Conservation (phyloP, 1,140 invertebrate genomes). For the Drosophila orosa region DNA sequence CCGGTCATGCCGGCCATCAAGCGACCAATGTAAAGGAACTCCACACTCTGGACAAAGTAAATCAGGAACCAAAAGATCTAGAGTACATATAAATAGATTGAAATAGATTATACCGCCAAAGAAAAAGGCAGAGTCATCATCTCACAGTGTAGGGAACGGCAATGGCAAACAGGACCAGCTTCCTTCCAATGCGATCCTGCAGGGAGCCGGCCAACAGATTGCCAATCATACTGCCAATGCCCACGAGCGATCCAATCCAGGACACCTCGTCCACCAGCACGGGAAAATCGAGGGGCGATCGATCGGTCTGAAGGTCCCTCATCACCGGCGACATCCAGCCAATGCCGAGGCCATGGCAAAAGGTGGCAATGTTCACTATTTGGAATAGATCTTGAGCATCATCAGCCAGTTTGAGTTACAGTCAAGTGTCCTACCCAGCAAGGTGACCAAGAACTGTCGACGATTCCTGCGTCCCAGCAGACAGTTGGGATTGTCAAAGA, state of each 20-base stretch:
- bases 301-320: conserved; percentile 71
- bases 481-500: conserved; percentile 54
- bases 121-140: neutral
- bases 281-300: conserved; percentile 66
- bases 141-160: conserved; percentile 57
- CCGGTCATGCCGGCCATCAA: conserved; percentile 82
- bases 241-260: conserved; percentile 73
- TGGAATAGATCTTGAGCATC: neutral
- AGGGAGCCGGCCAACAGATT: conserved; percentile 58
- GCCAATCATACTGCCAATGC: conserved; percentile 74
- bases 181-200: conserved; percentile 70
- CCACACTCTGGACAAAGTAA: conserved; percentile 60
- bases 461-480: conserved; percentile 62
- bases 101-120: neutral
- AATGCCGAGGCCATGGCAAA: conserved; percentile 83
- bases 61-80: conserved; percentile 67
- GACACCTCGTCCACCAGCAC: conserved; percentile 64
- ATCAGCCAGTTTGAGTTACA: no score
- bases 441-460: conserved; percentile 57
- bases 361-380: conserved; percentile 82
- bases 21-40: conserved; percentile 77
- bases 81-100: neutral
- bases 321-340: conserved; percentile 84
- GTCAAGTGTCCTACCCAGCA: conserved; percentile 44
- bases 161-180: conserved; percentile 51